phyloP scores from a whole-genome alignment of 2,113 vertebrate species.

The Myiozetetes cayanensis region DNA sequence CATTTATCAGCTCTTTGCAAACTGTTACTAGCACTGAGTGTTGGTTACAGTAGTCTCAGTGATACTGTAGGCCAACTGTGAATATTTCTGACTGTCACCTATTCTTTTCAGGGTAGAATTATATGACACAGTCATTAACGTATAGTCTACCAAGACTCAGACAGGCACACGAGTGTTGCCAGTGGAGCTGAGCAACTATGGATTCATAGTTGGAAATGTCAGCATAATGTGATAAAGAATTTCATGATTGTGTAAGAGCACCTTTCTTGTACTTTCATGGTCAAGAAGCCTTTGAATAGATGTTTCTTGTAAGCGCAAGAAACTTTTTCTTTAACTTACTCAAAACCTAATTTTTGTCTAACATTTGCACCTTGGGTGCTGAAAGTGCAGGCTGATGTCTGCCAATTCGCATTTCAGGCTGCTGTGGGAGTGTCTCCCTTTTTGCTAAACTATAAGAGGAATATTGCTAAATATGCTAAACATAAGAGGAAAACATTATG shows the following conservation, averaged over 20 bases:
- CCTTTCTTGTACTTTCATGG: background rate
- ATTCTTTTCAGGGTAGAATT: background rate
- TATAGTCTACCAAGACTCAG: background rate
- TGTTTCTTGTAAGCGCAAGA: background rate
- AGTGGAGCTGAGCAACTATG: background rate
- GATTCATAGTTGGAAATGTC: background rate
- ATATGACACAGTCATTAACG: background rate
- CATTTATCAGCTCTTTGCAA: background rate
- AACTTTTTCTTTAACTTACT: background rate
- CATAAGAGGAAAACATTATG: background rate
- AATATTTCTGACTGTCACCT: background rate
- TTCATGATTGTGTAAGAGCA: background rate
- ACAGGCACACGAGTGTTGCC: background rate
- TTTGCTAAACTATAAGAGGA: conserved; percentile 7
- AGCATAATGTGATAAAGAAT: background rate
- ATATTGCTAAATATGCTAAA: background rate
- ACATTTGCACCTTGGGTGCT: background rate
- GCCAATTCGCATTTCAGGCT: conserved; percentile 41
- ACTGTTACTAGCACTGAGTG: background rate
- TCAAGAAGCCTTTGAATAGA: background rate
- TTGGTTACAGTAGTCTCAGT: background rate
- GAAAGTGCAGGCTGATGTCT: conserved; percentile 8
- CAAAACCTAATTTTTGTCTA: background rate
- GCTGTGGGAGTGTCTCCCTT: background rate
- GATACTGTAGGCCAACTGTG: background rate